A percentile compares a stretch with the other conserved stretches of the same genome.
Conservation (phyloP, 2,888 invertebrate species). For the Blastobasis adustella region DNA sequence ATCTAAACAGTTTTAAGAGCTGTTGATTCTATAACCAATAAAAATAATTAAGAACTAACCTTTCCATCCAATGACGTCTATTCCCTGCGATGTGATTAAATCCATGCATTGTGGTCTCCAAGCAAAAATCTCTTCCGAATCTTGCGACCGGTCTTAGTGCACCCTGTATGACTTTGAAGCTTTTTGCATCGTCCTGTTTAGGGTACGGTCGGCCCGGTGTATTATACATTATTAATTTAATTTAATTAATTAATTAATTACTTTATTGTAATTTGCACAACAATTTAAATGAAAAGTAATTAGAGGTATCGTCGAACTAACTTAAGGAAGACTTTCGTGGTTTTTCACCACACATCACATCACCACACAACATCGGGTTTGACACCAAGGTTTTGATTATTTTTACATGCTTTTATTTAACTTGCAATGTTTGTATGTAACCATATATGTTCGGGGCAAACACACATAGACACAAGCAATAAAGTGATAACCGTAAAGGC, state of each 20-base stretch:
- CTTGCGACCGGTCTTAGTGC: constrained; percentile 5
- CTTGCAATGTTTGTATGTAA: too few species aligned
- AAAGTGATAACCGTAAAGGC: too few species aligned
- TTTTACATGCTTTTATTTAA: too few species aligned
- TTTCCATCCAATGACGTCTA: constrained; percentile 49
- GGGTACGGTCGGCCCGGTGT: neutral
- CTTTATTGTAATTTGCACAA: neutral
- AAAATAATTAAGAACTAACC: neutral
- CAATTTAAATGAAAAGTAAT: neutral
- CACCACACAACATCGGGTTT: too few species aligned
- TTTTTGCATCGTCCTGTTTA: neutral
- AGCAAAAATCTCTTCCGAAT: constrained; percentile 47
- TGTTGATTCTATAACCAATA: neutral
- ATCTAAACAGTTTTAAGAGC: neutral
- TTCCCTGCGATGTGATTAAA: constrained; percentile 58
- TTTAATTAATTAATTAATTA: neutral
- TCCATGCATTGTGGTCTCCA: constrained; percentile 63
- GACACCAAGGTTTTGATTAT: too few species aligned
- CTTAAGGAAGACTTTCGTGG: neutral
- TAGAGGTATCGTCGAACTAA: neutral
- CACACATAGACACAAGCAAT: too few species aligned
- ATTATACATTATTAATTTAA: neutral
- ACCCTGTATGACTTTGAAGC: neutral
- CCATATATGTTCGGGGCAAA: too few species aligned
- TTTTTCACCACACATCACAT: too few species aligned